These are phyloP conservation scores for Epinotia demarniana DNA, from an alignment of 2,888 invertebrate genomes.

Conservation along the genomic window DNA sequence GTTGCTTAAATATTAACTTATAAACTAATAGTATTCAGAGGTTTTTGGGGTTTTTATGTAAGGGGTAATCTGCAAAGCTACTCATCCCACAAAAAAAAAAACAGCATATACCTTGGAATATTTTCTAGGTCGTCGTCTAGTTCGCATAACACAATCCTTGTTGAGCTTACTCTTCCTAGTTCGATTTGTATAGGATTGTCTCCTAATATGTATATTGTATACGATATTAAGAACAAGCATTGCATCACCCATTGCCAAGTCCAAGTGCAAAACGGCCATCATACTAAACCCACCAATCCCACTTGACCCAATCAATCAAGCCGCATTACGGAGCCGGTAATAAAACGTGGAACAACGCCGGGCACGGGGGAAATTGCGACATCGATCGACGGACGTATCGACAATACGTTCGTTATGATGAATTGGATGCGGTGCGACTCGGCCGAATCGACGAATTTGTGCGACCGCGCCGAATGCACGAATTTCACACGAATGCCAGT, in stretches of 20 bases:
- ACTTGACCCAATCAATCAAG: conserved; percentile 30
- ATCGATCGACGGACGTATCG: conserved; percentile 44
- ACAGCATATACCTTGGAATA: too few relatives aligned
- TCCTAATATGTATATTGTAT: too few relatives aligned
- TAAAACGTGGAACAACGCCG: conserved; percentile 13
- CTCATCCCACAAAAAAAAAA: too few relatives aligned
- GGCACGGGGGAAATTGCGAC: conserved; percentile 39
- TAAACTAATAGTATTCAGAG: too few relatives aligned
- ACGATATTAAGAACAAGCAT: neutral
- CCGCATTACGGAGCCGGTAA: conserved; percentile 2
- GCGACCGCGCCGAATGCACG: conserved; percentile 10
- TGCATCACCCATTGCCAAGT: neutral
- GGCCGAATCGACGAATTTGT: conserved; percentile 5
- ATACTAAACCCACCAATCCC: conserved; percentile 4
- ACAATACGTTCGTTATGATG: conserved; percentile 45
- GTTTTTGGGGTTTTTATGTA: too few relatives aligned
- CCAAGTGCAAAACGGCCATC: conserved; percentile 3
- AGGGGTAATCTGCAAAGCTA: too few relatives aligned
- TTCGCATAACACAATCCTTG: too few relatives aligned
- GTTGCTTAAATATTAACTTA: neutral
- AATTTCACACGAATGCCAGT: conserved; percentile 5
- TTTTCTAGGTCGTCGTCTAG: too few relatives aligned
- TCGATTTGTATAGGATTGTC: too few relatives aligned
- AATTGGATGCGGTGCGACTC: conserved; percentile 30
- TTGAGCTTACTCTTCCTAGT: too few relatives aligned